These are phyloP conservation scores for Spodoptera exigua DNA, from an alignment of 2,888 invertebrate species.

Conservation along the genomic window DNA sequence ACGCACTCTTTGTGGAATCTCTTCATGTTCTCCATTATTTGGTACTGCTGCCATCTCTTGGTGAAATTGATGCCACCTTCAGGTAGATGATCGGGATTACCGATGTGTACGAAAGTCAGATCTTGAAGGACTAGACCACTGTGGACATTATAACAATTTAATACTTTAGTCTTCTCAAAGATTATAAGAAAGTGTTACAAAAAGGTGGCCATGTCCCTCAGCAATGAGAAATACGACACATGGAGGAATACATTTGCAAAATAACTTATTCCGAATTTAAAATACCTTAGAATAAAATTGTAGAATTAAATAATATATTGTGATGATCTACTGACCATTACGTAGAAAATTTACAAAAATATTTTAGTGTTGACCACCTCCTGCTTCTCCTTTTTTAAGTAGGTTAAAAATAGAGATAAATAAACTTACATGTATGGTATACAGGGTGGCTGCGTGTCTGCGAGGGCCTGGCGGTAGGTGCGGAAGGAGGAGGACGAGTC, in stretches of 20 bases:
- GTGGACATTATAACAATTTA: slow-evolving; percentile 57
- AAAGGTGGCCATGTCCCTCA: too few relatives aligned
- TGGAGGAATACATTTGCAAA: too few relatives aligned
- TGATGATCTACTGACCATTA: background rate
- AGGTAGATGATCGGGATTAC: slow-evolving; percentile 96
- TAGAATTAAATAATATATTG: too few relatives aligned
- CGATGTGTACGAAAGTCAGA: slow-evolving; percentile 99
- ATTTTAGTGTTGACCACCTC: too few relatives aligned
- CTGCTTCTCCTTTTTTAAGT: too few relatives aligned
- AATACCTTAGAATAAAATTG: too few relatives aligned
- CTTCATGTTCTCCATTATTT: slow-evolving; percentile 99
- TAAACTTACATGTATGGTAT: slow-evolving; percentile 98
- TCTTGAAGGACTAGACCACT: slow-evolving; percentile 99
- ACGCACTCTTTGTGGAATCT: slow-evolving; percentile 98
- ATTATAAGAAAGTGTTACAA: too few relatives aligned
- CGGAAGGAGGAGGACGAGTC: slow-evolving; percentile 99
- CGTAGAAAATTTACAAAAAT: too few relatives aligned
- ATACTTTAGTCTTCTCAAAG: too few relatives aligned
- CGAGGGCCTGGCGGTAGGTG: slow-evolving; percentile 97
- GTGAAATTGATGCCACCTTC: slow-evolving; percentile 98
- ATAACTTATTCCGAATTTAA: too few relatives aligned
- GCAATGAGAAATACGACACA: too few relatives aligned
- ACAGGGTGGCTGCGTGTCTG: slow-evolving; percentile 98
- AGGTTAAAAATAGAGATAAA: background rate
- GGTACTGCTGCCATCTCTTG: slow-evolving; percentile 99